Conservation (phyloP, 2,888 invertebrate species). For the Brachypalpus laphriformis region DNA sequence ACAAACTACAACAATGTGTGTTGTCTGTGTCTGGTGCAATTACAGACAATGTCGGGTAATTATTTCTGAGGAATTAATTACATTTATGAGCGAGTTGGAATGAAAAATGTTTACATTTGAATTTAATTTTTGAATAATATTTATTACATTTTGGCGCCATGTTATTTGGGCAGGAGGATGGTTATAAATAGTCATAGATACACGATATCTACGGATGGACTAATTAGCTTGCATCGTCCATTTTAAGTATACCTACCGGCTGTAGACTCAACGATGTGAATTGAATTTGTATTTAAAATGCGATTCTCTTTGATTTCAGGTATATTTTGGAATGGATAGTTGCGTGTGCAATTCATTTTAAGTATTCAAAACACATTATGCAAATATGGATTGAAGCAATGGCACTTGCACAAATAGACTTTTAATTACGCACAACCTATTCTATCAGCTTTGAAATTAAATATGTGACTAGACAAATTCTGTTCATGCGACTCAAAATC, state of each 20-base stretch:
- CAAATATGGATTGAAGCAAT: background rate
- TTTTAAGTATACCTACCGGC: background rate
- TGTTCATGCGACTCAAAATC: too few relatives aligned
- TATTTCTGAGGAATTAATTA: constrained; percentile 61
- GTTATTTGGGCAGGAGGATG: background rate
- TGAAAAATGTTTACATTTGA: constrained; percentile 20
- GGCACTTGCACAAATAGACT: background rate
- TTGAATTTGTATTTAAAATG: background rate
- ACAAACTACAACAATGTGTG: background rate
- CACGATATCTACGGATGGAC: background rate
- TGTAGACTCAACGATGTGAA: background rate
- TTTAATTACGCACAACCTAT: background rate
- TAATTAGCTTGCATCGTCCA: constrained; percentile 1
- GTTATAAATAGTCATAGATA: background rate
- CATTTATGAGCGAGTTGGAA: constrained; percentile 46
- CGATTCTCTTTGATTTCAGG: background rate
- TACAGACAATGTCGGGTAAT: constrained; percentile 53
- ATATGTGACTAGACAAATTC: background rate
- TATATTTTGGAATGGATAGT: background rate
- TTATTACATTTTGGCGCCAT: constrained; percentile 35
- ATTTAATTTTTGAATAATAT: constrained; percentile 6
- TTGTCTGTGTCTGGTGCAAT: constrained; percentile 41
- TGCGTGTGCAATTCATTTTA: background rate
- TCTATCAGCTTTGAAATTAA: background rate
- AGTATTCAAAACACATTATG: background rate